Percentiles rank a stretch among this genome's conserved stretches.
These are phyloP conservation scores for Xiphophorus hellerii DNA, from an alignment of 2,113 vertebrate genomes.

Conservation along the genomic window DNA sequence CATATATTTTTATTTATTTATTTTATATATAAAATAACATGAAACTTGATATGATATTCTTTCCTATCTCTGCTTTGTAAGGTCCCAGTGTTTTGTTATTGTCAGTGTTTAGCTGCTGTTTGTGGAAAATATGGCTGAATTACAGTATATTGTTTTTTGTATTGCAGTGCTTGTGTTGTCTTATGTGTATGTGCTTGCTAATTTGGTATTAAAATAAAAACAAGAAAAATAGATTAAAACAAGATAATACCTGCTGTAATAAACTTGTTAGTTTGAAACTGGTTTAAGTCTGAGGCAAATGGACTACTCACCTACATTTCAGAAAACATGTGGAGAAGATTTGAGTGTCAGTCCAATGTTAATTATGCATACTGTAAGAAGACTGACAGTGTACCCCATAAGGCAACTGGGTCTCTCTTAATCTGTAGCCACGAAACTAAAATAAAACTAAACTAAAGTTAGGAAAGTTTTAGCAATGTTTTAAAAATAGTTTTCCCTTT, in stretches of 20 bases:
- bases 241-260: neutral
- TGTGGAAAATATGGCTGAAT: neutral
- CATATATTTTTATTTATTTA: too few species aligned
- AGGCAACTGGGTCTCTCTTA: neutral
- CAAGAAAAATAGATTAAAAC: neutral
- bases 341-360: slow-evolving; percentile 11
- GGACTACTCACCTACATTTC: neutral
- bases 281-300: neutral
- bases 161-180: neutral
- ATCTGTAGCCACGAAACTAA: neutral
- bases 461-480: neutral
- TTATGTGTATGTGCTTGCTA: neutral
- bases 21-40: too few species aligned
- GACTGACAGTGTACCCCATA: neutral
- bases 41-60: too few species aligned
- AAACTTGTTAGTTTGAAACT: neutral
- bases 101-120: neutral
- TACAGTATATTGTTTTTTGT: neutral
- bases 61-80: neutral
- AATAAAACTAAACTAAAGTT: neutral
- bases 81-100: neutral
- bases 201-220: neutral
- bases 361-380: neutral
- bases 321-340: neutral
- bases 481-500: neutral